Conservation (phyloP, 1,140 invertebrate species). For the Pseudomyrmex flavicornis region DNA sequence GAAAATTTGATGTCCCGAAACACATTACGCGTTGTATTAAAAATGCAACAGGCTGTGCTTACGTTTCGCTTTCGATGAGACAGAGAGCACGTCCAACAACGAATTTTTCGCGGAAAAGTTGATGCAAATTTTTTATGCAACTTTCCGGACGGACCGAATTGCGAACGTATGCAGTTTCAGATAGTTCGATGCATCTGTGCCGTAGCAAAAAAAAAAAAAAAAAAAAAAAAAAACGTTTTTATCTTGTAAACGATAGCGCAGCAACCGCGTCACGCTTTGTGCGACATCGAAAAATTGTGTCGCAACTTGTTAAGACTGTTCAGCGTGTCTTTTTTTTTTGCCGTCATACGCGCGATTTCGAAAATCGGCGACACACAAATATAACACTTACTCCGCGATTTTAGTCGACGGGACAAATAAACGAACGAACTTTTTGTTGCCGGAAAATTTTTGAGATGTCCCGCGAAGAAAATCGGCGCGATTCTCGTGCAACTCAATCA, state of each 20-base stretch:
- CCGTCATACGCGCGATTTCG: background rate
- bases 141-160: constrained; percentile 25
- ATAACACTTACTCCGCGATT: background rate
- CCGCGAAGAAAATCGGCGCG: background rate
- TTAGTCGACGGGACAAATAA: background rate
- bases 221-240: constrained; percentile 23
- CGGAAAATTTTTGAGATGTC: too few relatives aligned
- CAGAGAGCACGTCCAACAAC: background rate
- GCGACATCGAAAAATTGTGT: constrained; percentile 34
- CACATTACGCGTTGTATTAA: constrained; percentile 45
- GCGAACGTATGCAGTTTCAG: constrained; percentile 23
- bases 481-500: background rate
- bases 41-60: constrained; percentile 59
- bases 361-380: background rate
- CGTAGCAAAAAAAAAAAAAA: background rate
- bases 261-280: background rate
- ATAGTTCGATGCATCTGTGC: constrained; percentile 14
- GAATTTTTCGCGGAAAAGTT: constrained; percentile 22
- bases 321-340: background rate
- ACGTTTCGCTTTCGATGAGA: constrained; percentile 39
- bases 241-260: constrained; percentile 19
- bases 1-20: constrained; percentile 32
- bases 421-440: background rate
- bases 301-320: background rate
- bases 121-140: constrained; percentile 42